A percentile compares a stretch with the other conserved stretches of the same genome.
These are phyloP conservation scores for Melinaea marsaeus DNA, from an alignment of 2,888 invertebrate species.

Conservation along the genomic window DNA sequence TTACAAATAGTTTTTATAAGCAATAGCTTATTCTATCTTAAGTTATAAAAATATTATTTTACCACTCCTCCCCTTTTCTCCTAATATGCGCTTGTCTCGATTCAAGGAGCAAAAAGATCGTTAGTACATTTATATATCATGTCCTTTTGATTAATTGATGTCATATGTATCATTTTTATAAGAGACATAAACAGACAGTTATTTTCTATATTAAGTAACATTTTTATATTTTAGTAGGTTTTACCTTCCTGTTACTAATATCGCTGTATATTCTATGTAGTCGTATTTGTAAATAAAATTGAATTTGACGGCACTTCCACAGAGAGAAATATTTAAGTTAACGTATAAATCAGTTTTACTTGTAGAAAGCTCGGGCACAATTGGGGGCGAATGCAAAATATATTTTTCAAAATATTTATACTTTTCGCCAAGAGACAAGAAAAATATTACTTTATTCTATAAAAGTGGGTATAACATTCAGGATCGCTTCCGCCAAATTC, in stretches of 20 bases:
- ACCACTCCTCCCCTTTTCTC: background rate
- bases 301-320: background rate
- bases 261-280: background rate
- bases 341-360: background rate
- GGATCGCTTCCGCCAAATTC: too few species aligned
- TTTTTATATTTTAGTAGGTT: too few species aligned
- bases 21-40: background rate
- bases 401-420: too few species aligned
- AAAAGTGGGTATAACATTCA: too few species aligned
- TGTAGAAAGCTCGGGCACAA: too few species aligned
- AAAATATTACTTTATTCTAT: too few species aligned
- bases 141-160: background rate
- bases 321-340: constrained; percentile 5
- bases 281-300: constrained; percentile 6
- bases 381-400: too few species aligned
- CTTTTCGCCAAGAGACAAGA: too few species aligned
- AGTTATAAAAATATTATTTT: background rate
- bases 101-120: constrained; percentile 8
- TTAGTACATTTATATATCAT: constrained; percentile 3
- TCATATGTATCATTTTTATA: background rate
- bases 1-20: too few species aligned
- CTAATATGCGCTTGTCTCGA: background rate
- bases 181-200: background rate
- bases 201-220: too few species aligned
- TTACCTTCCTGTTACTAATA: too few species aligned